Conservation (phyloP, 2,797 vertebrate genomes). For the Gastrophryne carolinensis region DNA sequence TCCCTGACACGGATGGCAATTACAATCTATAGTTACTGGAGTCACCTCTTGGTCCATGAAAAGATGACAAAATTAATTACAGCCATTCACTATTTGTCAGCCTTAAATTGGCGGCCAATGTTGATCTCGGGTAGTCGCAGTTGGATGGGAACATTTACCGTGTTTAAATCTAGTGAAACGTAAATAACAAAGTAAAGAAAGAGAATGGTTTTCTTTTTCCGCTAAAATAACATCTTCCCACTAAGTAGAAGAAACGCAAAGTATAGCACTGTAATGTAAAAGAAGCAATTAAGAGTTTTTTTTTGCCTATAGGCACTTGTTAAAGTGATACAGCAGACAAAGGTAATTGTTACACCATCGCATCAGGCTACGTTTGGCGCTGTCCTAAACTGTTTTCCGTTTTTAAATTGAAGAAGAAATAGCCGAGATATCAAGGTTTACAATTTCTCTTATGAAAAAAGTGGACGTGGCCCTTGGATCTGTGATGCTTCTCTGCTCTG, state of each 20-base stretch:
- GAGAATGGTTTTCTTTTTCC: constrained; percentile 63
- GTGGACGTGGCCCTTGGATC: too few relatives aligned
- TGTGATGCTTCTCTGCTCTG: too few relatives aligned
- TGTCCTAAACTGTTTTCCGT: too few relatives aligned
- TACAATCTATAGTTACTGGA: constrained; percentile 81
- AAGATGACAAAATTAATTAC: constrained; percentile 80
- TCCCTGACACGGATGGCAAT: constrained; percentile 86
- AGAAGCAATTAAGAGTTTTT: too few relatives aligned
- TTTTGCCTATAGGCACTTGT: too few relatives aligned
- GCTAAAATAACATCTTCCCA: neutral
- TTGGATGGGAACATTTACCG: constrained; percentile 77
- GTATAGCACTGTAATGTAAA: too few relatives aligned
- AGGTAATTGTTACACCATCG: too few relatives aligned
- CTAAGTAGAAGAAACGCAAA: neutral
- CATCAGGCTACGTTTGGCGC: too few relatives aligned
- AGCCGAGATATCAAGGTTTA: too few relatives aligned
- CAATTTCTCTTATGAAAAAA: too few relatives aligned
- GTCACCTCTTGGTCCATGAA: constrained; percentile 71
- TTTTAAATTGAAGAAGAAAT: too few relatives aligned
- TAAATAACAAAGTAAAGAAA: constrained; percentile 74
- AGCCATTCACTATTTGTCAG: constrained; percentile 77
- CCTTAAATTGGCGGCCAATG: constrained; percentile 76
- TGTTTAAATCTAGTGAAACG: constrained; percentile 77
- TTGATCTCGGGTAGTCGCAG: constrained; percentile 71
- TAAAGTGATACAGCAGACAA: too few relatives aligned